Conservation (phyloP, 2,113 vertebrate genomes). For the Hystrix brachyura region DNA sequence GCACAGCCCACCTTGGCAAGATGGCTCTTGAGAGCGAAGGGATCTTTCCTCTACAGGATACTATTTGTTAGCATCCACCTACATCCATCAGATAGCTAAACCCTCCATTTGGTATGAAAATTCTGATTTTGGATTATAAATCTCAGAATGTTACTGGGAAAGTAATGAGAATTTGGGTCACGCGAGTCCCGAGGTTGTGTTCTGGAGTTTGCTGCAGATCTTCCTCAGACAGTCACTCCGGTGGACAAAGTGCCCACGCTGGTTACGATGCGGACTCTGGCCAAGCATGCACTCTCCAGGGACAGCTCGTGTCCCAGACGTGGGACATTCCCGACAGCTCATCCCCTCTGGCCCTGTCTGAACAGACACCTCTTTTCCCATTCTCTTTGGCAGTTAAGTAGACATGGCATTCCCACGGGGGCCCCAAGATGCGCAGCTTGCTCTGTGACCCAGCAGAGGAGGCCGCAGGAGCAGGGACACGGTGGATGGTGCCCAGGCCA, state of each 20-base stretch:
- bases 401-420: background rate
- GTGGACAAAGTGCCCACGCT: background rate
- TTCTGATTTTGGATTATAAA: background rate
- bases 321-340: background rate
- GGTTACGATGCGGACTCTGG: background rate
- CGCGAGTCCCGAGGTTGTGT: background rate
- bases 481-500: background rate
- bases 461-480: background rate
- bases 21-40: background rate
- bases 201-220: background rate
- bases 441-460: background rate
- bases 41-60: background rate
- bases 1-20: background rate
- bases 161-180: background rate
- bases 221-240: background rate
- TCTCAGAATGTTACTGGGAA: conserved; percentile 38
- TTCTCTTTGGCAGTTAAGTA: background rate
- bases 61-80: background rate
- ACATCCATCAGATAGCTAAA: too few species aligned
- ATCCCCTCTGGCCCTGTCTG: background rate
- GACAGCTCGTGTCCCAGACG: background rate
- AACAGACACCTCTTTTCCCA: background rate
- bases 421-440: background rate
- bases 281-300: background rate
- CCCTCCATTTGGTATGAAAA: background rate